phyloP scores from a whole-genome alignment of 1,140 invertebrate species.

The Zaprionus lachaisei region DNA sequence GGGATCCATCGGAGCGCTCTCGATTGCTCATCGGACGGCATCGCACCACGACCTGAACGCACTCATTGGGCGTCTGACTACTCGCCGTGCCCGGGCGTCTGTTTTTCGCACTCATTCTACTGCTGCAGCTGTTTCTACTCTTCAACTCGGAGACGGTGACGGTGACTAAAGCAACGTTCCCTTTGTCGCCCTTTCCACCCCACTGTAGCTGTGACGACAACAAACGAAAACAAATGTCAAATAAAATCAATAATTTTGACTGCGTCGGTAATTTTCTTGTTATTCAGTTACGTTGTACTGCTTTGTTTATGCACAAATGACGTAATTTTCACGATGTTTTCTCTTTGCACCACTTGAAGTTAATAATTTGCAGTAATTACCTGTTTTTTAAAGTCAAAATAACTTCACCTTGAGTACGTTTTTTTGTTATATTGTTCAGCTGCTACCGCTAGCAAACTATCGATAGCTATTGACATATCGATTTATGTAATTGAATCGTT shows the following conservation, averaged over 20 bases:
- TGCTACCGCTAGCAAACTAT: constrained; percentile 38
- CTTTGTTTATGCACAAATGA: constrained; percentile 15
- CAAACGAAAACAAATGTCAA: constrained; percentile 71
- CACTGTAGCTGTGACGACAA: constrained; percentile 71
- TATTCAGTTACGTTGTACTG: not conserved
- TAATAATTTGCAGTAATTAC: constrained; percentile 58
- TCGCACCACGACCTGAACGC: constrained; percentile 92
- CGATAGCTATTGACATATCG: constrained; percentile 18
- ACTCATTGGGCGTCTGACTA: constrained; percentile 68
- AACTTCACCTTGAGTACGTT: constrained; percentile 75
- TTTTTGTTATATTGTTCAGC: constrained; percentile 61
- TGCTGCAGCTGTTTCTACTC: constrained; percentile 23
- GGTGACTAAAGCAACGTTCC: constrained; percentile 67
- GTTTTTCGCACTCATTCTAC: constrained; percentile 68
- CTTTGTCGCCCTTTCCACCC: constrained; percentile 38
- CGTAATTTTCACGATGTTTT: constrained; percentile 25
- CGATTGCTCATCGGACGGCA: constrained; percentile 95
- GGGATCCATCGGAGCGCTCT: constrained; percentile 90
- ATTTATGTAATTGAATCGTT: not conserved
- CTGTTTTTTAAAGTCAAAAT: constrained; percentile 74
- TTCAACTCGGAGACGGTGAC: constrained; percentile 4
- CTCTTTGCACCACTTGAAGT: constrained; percentile 10
- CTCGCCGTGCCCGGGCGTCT: constrained; percentile 67
- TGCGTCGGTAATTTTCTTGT: constrained; percentile 30
- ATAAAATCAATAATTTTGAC: constrained; percentile 74